Evolutionary conservation across 1,140 invertebrate genomes (phyloP), one percentile per base, ranked within the genome.

Genomic region (Tetranychus urticae): DNA sequence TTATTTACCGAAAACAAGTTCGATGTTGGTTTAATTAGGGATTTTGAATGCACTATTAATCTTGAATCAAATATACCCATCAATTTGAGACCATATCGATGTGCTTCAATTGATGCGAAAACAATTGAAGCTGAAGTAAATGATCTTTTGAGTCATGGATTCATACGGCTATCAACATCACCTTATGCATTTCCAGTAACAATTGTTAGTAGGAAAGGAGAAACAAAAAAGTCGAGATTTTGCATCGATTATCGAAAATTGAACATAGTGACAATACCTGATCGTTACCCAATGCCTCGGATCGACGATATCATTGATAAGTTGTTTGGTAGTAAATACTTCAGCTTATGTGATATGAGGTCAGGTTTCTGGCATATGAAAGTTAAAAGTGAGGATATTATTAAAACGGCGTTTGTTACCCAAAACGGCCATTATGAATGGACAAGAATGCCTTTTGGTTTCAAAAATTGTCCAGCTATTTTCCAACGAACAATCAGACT

Each of bases 351-450:
- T 0, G 76, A 78, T 68, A 66, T 77, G 54, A 59, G 39, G 0
- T 69, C 68, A 33, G 77, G 77, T 0, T 80, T 74, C 62, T 70
- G 72, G 65, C 77, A 76, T 66, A 35, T 76, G 62, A 36, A 70
- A 4, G 57, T 73, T 2, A 65, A 69, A 59, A 62, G 67, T 36
- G 66, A 68, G 3, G 69, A 70, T 60, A 68, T 66, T 37, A 63
- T 69, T 56, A 78, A 74, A 60, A 73, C 76, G 1, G 73, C 74
- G 0, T 77, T 77, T 65, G 62, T 67, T 0, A 70, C 69, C 52
- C 66, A 63, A 37, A 65, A 66, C 23, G 73, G 74, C 2, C 68
- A 70, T 23, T 77, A 65, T 59, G 66, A 75, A 62, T 76, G 67
- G 61, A 57, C 75, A 57, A 70, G 73, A 61, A 60, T 68, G 45